Base-by-base conservation (phyloP, 1,140 invertebrate species). In the Coptotermes formosanus region DNA sequence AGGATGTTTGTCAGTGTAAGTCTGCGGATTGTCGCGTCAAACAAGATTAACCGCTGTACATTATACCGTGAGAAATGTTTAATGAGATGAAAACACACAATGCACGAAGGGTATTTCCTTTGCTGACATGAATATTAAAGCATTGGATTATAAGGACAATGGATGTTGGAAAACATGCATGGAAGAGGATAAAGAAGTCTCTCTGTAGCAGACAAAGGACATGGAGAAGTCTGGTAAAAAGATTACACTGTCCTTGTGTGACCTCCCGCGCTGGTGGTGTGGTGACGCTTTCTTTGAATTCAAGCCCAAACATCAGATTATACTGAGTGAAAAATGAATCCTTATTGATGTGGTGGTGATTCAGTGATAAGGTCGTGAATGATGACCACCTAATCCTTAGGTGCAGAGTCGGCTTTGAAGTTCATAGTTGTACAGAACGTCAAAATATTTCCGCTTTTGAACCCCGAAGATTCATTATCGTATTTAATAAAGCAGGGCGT, bases 101-200 rank as follows among this genome's bases (percentile, higher is more conserved):
- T 30, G n/a, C 25, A 75, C 25, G 9, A 75, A 75, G 64, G 30
- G n/a, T 30, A 14, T 75, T 75, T 75, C n/a, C 64, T 30, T 75
- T 9, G 14, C n/a, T n/a, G 64, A 75, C 64, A 75, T 75, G 64
- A 25, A 75, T 75, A 75, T 75, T 30, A 25, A 75, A 75, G 7
- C 14, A 25, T 7, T 75, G 64, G 64, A 75, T 75, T 75, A n/a
- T 75, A 75, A 75, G 64, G 64, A 75, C 64, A 75, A 75, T 75
- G 64, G 64, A 30, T 75, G 64, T 25, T n/a, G 64, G 64, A 75
- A 75, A 75, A 75, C 64, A 75, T 25, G n/a, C n/a, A 25, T 30
- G 64, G 64, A 75, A 75, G 64, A 75, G 64, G 64, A 75, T n/a
- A 75, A 75, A 75, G 64, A 30, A 75, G 64, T 75, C 64, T 75